Percentiles rank a stretch among this genome's conserved stretches.
Evolutionary conservation across 1,140 invertebrate genomes (phyloP).

Genomic region (Bactericera cockerelli): DNA sequence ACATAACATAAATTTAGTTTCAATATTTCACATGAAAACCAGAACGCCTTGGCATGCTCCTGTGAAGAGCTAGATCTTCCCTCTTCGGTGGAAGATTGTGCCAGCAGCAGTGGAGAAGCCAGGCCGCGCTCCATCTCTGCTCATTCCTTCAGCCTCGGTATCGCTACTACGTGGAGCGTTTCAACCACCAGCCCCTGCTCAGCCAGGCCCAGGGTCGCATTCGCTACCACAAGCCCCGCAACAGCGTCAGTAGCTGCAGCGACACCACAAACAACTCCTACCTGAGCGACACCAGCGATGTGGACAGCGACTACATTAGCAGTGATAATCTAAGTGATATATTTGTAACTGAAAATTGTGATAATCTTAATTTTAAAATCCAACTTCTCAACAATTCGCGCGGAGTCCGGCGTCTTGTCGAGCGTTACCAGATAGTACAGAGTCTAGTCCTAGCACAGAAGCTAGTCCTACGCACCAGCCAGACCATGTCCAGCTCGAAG

Average conservation of each 20-base stretch:
- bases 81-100: too few species aligned
- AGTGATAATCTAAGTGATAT: conserved; percentile 7
- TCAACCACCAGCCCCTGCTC: neutral
- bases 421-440: neutral
- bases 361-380: neutral
- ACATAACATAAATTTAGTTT: too few species aligned
- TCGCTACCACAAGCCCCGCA: neutral
- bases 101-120: too few species aligned
- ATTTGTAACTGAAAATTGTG: conserved; percentile 4
- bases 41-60: neutral
- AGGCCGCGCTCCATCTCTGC: neutral
- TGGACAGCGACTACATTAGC: neutral
- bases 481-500: too few species aligned
- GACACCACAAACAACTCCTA: neutral
- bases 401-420: neutral
- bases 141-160: neutral
- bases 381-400: neutral
- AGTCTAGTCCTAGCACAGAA: neutral
- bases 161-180: neutral
- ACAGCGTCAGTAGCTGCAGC: neutral
- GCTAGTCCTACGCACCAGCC: too few species aligned
- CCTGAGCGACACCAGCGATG: conserved; percentile 1
- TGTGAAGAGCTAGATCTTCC: too few species aligned
- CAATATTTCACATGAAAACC: too few species aligned
- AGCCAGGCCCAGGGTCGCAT: too few species aligned